Evolutionary conservation across 2,888 invertebrate species (phyloP).

Genomic region (Orchesella flavescens): DNA sequence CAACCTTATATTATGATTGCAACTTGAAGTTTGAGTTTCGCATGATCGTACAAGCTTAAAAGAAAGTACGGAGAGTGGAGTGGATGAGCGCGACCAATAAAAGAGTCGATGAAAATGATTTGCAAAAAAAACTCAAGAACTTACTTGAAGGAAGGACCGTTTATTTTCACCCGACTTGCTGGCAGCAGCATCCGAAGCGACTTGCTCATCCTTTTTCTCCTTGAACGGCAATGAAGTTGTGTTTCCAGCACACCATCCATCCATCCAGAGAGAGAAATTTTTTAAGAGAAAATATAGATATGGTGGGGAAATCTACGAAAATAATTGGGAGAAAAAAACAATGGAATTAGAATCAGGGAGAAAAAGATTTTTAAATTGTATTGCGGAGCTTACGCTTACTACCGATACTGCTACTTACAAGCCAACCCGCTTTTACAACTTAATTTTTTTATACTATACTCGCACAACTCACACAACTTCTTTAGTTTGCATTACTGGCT

Average conservation of each 20-base stretch:
- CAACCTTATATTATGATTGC: too few species aligned
- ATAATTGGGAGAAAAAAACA: slow-evolving; percentile 1
- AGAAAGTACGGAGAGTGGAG: too few species aligned
- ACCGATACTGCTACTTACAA: too few species aligned
- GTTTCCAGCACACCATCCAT: slow-evolving; percentile 28
- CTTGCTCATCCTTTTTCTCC: slow-evolving; percentile 71
- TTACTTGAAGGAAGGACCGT: slow-evolving; percentile 72
- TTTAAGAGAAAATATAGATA: neutral
- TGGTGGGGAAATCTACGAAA: neutral
- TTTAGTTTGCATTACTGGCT: too few species aligned
- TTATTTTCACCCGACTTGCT: slow-evolving; percentile 72
- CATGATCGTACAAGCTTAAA: too few species aligned
- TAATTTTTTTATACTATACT: too few species aligned
- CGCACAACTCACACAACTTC: too few species aligned
- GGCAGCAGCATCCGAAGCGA: slow-evolving; percentile 70
- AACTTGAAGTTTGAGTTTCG: too few species aligned
- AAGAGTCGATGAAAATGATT: slow-evolving; percentile 41
- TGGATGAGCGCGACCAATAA: neutral
- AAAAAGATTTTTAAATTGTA: neutral
- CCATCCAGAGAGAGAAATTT: slow-evolving; percentile 5
- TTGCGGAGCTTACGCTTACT: too few species aligned
- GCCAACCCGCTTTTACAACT: too few species aligned
- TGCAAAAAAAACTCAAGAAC: slow-evolving; percentile 32
- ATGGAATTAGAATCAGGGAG: slow-evolving; percentile 42
- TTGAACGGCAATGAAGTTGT: slow-evolving; percentile 47